These are phyloP conservation scores for Drosophila chauvacae DNA, from an alignment of 1,140 invertebrate genomes.

Conservation along the genomic window DNA sequence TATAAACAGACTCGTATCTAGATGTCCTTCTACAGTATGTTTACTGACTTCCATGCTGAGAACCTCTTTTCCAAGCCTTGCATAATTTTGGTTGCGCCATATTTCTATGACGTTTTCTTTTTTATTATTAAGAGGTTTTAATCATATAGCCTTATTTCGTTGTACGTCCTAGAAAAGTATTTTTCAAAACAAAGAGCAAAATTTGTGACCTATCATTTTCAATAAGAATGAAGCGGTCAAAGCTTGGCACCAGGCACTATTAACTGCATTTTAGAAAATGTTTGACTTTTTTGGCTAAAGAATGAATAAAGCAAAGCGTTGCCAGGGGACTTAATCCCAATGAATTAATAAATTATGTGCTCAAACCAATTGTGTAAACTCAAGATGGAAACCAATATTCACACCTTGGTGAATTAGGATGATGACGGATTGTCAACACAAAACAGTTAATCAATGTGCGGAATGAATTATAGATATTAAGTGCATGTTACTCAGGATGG, in stretches of 20 bases:
- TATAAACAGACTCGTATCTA: conserved; percentile 15
- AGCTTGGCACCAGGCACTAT: neutral
- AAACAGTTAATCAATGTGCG: conserved; percentile 11
- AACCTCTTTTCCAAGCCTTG: neutral
- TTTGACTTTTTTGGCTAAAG: neutral
- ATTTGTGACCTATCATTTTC: neutral
- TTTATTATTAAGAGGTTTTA: no score
- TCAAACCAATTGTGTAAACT: conserved; percentile 8
- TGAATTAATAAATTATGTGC: no score
- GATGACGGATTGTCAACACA: conserved; percentile 3
- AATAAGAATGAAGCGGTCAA: neutral
- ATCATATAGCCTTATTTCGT: neutral
- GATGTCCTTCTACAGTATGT: neutral
- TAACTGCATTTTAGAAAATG: neutral
- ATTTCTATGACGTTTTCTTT: neutral
- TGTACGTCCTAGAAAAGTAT: no score
- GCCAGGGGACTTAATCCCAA: neutral
- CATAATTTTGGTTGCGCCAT: neutral
- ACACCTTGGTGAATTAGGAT: neutral
- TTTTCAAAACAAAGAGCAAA: neutral
- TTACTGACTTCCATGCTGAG: neutral
- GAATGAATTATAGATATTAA: neutral
- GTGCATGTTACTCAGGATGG: neutral
- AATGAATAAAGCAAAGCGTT: neutral
- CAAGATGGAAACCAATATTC: neutral